Conservation (phyloP, 2,113 vertebrate species). For the Heloderma charlesbogerti region DNA sequence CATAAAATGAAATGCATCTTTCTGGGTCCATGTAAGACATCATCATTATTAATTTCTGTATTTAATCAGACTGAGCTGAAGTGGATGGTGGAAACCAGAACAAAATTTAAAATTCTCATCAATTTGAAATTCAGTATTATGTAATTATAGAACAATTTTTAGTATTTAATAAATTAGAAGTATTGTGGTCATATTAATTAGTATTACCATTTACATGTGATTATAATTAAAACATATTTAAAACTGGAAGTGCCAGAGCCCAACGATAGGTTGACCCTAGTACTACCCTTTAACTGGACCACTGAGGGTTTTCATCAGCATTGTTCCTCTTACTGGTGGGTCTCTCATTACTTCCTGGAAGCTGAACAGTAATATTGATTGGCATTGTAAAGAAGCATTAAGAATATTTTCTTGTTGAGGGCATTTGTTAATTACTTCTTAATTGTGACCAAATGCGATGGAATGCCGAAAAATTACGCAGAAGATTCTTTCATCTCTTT, state of each 20-base stretch:
- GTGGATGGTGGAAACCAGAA: not conserved
- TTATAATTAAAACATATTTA: too few species aligned
- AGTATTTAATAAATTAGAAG: not conserved
- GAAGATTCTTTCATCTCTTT: too few species aligned
- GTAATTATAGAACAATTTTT: not conserved
- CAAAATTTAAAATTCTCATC: not conserved
- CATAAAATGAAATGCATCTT: too few species aligned
- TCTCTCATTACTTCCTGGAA: not conserved
- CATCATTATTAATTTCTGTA: not conserved
- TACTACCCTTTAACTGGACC: not conserved
- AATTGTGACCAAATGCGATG: not conserved
- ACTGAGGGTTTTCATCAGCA: not conserved
- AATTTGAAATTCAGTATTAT: not conserved
- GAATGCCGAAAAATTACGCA: not conserved
- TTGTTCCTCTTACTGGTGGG: not conserved
- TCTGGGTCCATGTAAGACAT: too few species aligned
- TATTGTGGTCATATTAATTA: too few species aligned
- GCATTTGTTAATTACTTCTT: not conserved
- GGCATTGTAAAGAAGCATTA: not conserved
- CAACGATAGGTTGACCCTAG: not conserved
- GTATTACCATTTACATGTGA: too few species aligned
- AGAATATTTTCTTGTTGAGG: not conserved
- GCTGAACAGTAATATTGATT: not conserved
- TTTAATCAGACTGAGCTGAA: not conserved
- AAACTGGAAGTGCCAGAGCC: not conserved